A percentile compares a stretch with the other conserved stretches of the same genome.
Evolutionary conservation across 1,140 invertebrate species (phyloP).

Genomic region (Neodiprion pinetum): DNA sequence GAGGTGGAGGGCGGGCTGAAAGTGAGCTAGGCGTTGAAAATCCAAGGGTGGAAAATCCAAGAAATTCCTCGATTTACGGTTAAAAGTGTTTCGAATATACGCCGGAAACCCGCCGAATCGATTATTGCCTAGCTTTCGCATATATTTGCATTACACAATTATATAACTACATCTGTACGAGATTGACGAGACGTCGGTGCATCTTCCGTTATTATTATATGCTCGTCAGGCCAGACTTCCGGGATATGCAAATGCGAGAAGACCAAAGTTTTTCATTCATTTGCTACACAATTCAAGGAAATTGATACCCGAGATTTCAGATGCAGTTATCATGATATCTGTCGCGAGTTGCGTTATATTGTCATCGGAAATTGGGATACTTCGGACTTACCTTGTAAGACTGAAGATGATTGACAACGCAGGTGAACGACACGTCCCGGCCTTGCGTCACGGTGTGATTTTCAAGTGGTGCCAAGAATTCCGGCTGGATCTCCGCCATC

Average conservation of each 20-base stretch:
- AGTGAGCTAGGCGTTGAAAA: too few relatives aligned
- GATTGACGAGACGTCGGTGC: too few relatives aligned
- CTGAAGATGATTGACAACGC: constrained; percentile 80
- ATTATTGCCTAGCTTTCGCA: background rate
- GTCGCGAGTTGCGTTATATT: constrained; percentile 38
- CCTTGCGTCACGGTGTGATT: constrained; percentile 82
- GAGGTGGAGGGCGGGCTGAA: too few relatives aligned
- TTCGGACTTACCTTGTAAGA: constrained; percentile 72
- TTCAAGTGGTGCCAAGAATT: constrained; percentile 76
- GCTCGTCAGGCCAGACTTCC: too few relatives aligned
- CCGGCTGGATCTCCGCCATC: constrained; percentile 65
- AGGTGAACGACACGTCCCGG: constrained; percentile 80
- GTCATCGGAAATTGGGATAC: constrained; percentile 22
- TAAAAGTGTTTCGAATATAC: background rate
- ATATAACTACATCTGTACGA: too few relatives aligned
- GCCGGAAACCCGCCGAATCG: background rate
- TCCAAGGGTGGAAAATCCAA: background rate
- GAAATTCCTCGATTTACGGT: background rate
- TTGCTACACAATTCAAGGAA: too few relatives aligned
- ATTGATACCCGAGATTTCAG: too few relatives aligned
- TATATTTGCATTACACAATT: too few relatives aligned
- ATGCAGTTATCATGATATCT: constrained; percentile 10
- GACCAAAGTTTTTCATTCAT: too few relatives aligned
- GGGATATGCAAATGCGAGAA: too few relatives aligned
- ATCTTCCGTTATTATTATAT: too few relatives aligned